These are phyloP conservation scores for Trachops cirrhosus DNA, from an alignment of 2,797 vertebrate genomes.

Conservation along the genomic window DNA sequence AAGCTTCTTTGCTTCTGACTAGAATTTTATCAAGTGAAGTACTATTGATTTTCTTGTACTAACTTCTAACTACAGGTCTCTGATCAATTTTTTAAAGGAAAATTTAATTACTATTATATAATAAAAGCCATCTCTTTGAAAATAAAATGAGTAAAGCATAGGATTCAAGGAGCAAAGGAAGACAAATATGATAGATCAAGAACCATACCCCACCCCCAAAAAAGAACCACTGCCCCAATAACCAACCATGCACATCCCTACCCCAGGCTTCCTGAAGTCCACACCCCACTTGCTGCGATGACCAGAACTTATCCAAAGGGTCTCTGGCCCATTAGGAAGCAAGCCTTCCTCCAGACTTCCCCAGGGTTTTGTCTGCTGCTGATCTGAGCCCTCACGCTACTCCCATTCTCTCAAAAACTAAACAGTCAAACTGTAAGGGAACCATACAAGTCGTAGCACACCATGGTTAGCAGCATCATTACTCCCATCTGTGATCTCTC, in stretches of 20 bases:
- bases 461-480: neutral
- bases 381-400: neutral
- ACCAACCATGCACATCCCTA: accelerated
- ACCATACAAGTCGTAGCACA: neutral
- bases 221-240: neutral
- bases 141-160: slow-evolving; percentile 15
- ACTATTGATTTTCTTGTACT: neutral
- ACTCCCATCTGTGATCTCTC: neutral
- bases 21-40: slow-evolving; percentile 24
- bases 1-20: neutral
- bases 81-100: slow-evolving; percentile 14
- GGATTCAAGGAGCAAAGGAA: neutral
- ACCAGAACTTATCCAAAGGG: neutral
- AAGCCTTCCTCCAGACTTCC: neutral
- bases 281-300: neutral
- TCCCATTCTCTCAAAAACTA: neutral
- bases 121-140: neutral
- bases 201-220: neutral
- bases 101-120: neutral
- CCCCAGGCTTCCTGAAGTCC: neutral
- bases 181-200: neutral
- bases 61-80: slow-evolving; percentile 4
- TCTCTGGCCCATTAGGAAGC: neutral
- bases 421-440: neutral
- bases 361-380: neutral